phyloP scores from a whole-genome alignment of 2,113 vertebrate species.

The Solenodon paradoxus region DNA sequence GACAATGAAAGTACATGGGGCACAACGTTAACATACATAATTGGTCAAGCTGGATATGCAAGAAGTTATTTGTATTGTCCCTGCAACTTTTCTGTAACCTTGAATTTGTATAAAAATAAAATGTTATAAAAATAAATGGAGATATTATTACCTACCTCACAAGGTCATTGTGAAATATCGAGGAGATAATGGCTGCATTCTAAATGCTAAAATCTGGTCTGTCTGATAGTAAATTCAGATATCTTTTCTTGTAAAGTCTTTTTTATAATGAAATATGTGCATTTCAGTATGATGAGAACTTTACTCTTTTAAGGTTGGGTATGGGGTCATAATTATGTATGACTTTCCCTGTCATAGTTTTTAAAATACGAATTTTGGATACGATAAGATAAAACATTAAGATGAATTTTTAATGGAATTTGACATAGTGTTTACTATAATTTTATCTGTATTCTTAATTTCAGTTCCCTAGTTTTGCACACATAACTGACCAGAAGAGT shows the following conservation, averaged over 20 bases:
- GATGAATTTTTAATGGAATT: background rate
- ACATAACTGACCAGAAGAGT: constrained; percentile 75
- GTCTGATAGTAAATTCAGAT: background rate
- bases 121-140: background rate
- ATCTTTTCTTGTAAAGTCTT: background rate
- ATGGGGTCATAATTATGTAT: background rate
- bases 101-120: constrained; percentile 4
- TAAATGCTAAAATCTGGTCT: background rate
- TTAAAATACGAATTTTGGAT: background rate
- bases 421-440: background rate
- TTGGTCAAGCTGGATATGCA: background rate
- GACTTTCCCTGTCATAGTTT: background rate
- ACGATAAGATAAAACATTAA: background rate
- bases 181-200: background rate
- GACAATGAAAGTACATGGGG: background rate
- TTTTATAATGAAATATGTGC: background rate
- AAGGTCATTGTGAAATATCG: background rate
- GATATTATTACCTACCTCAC: background rate
- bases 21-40: background rate
- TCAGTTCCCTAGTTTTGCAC: constrained; percentile 77
- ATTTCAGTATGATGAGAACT: background rate
- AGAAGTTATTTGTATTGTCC: background rate
- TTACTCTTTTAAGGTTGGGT: background rate
- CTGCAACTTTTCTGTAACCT: background rate
- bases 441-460: constrained; percentile 58